Percentiles rank a stretch among this genome's conserved stretches.
These are phyloP conservation scores for Temnothorax ravouxi DNA, from an alignment of 2,888 invertebrate genomes.

Conservation along the genomic window DNA sequence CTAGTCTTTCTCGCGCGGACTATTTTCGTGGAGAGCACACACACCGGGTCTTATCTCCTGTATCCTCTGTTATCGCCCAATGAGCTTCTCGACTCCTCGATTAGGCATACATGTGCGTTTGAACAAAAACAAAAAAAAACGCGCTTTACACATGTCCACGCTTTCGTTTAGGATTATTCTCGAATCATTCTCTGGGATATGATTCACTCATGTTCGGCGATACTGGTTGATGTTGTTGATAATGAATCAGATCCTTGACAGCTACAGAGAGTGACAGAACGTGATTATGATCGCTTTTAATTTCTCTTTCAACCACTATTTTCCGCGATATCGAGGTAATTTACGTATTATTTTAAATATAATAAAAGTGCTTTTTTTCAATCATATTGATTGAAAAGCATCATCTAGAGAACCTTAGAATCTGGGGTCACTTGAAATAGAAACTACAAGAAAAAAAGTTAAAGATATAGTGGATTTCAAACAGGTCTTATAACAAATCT, in stretches of 20 bases:
- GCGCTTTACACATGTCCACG: no score
- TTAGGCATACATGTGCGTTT: background rate
- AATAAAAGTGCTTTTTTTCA: background rate
- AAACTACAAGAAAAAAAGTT: background rate
- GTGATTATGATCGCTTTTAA: background rate
- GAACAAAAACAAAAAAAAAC: background rate
- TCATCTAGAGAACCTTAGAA: background rate
- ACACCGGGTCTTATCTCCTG: background rate
- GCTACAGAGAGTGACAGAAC: background rate
- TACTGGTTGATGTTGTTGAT: background rate
- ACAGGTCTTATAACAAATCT: background rate
- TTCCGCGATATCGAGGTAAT: background rate
- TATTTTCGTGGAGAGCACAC: background rate
- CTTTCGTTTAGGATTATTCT: background rate
- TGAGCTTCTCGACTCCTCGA: background rate
- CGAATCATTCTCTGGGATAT: background rate
- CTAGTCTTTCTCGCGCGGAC: background rate
- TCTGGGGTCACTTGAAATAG: background rate
- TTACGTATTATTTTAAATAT: background rate
- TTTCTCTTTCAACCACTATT: background rate
- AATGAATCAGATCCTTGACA: background rate
- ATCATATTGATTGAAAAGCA: background rate
- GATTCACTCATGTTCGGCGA: background rate
- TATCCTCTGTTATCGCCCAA: conserved; percentile 3
- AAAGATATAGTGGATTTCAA: background rate